Percentiles rank a stretch among this genome's conserved stretches.
phyloP scores from a whole-genome alignment of 2,113 vertebrate genomes.

The Nothocercus julius region DNA sequence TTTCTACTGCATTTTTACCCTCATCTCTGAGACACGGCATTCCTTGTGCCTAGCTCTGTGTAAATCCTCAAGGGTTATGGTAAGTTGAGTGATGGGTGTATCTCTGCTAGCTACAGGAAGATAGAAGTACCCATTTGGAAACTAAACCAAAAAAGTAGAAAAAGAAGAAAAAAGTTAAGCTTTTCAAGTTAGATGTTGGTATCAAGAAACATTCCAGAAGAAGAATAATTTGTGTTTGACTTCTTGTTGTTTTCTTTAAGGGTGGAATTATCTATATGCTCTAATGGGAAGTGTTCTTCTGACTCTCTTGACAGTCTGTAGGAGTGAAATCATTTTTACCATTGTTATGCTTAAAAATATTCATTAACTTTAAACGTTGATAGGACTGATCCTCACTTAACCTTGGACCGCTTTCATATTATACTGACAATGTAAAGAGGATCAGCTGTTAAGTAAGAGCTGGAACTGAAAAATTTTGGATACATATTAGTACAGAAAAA shows the following conservation, averaged over 20 bases:
- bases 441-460: not conserved
- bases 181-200: not conserved
- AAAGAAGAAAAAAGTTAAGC: not conserved
- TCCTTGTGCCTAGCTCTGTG: not conserved
- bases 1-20: not conserved
- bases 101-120: not conserved
- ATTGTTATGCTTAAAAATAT: not conserved
- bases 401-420: not conserved
- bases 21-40: not conserved
- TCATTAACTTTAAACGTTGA: not conserved
- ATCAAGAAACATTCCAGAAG: not conserved
- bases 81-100: not conserved
- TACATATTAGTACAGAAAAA: not conserved
- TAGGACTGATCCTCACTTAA: not conserved
- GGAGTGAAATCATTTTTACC: not conserved
- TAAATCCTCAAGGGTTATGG: not conserved
- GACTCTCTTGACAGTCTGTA: not conserved
- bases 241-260: not conserved
- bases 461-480: not conserved
- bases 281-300: not conserved
- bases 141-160: not conserved
- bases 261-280: not conserved
- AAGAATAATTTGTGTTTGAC: not conserved
- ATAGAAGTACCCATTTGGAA: not conserved
- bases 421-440: not conserved